Base-by-base conservation (phyloP, 2,113 vertebrate species). In the Nipponia nippon region DNA sequence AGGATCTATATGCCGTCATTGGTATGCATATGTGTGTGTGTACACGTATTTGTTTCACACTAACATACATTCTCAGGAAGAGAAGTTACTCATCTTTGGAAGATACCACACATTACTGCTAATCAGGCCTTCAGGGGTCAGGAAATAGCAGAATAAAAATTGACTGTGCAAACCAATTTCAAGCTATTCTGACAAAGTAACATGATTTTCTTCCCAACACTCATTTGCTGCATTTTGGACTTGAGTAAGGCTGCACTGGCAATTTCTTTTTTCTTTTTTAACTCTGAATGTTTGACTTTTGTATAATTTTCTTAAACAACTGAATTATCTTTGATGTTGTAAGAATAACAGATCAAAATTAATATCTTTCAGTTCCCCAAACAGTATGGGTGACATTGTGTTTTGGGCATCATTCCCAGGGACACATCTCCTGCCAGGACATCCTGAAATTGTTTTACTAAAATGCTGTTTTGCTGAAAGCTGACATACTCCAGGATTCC, bases 361-460 rank as follows among this genome's bases (percentile, higher is more conserved):
- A 49, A 50, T 26, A 59, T 3, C 6, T 83, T 72, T 30, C n/a
- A 59, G 12, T 34, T 88, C 10, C 22, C 17, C 47, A 49, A 50
- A 67, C 23, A 56, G 4, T 36, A 58, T 20, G 16, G 26, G 6
- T 73, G 21, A 62, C 0, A 3, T 13, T 26, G 0, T 58, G 16
- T 55, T 90, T 69, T 55, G 29, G 66, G 26, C 40, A 63, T 50
- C 25, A 67, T 72, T 90, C 20, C 32, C 42, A 95, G 27, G 30
- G 34, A 69, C 26, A 75, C 1, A 82, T 10, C 7, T 83, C 46
- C 30, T 30, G 75, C 7, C 42, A 75, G 12, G 19, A 72, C 9
- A 49, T 49, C 11, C n/a, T 85, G 14, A 89, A 83, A 76, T 20
- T 71, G 21, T 29, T 87, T 58, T 29, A 71, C 5, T 7, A 49